Evolutionary conservation across 2,113 vertebrate genomes (phyloP), one percentile per base, ranked within the genome.

Genomic region (Spea bombifrons): DNA sequence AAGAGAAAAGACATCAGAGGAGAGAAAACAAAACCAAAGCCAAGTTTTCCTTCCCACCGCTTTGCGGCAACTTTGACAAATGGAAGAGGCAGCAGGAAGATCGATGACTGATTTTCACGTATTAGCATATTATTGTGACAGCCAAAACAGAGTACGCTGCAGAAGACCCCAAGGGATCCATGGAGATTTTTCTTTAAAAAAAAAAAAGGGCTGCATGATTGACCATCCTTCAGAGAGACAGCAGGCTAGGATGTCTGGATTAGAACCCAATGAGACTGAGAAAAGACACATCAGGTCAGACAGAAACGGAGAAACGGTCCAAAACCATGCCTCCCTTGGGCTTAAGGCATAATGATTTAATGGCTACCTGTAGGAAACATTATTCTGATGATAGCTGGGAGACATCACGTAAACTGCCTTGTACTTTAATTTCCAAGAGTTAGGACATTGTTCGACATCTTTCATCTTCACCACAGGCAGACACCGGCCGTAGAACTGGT

Each of bases 81-180:
- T 90, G 90, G 89, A 76, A 83, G 89, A 86, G 86, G 77, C 84
- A 3, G 71, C 55, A 84, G 75, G 83, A 86, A 83, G 87, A 92
- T 90, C 88, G 83, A 90, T 89, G 88, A n/a, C n/a, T 1, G 13
- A 83, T 88, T 89, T 89, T 66, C 61, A 88, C 83, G 90, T 84
- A 92, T 94, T 93, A 92, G 88, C 92, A 90, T 91, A 88, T 93
- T 92, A 91, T 90, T 91, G 88, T 75, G 86, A 92, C 76, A 86
- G 92, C 88, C 87, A 75, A 86, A 92, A 83, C 91, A 90, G 85
- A 91, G 84, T 83, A 84, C 86, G 77, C 2, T 6, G 83, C 66
- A 10, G 4, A 47, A 4, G 76, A 81, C 90, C n/a, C 74, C 3
- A 45, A 30, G 92, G 91, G 91, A 92, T 73, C 83, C 83, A 86